phyloP scores from a whole-genome alignment of 2,888 invertebrate species.

The Aleiodes testaceus region DNA sequence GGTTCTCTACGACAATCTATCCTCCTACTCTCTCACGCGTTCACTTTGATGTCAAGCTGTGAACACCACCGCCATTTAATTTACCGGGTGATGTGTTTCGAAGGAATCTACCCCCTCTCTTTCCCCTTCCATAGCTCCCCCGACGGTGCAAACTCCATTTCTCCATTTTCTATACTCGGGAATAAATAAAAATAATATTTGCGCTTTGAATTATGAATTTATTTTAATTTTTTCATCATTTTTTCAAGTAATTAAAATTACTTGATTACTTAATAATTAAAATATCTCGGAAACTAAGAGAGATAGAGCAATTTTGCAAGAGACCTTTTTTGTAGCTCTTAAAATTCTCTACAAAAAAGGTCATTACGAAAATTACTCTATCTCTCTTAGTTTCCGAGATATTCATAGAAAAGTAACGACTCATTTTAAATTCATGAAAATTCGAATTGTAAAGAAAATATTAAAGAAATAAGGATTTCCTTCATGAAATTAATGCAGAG shows the following conservation, averaged over 20 bases:
- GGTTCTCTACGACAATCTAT: constrained; percentile 20
- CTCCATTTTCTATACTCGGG: constrained; percentile 28
- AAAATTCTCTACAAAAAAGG: no score
- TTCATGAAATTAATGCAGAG: not conserved
- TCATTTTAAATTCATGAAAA: no score
- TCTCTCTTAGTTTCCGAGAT: no score
- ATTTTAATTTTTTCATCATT: not conserved
- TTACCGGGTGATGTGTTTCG: constrained; percentile 68
- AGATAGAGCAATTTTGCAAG: no score
- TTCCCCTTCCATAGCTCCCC: constrained; percentile 5
- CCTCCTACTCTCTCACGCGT: constrained; percentile 42
- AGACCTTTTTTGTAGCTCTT: no score
- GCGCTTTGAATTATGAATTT: constrained; percentile 3
- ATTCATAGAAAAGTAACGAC: no score
- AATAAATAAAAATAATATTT: not conserved
- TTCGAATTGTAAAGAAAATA: no score
- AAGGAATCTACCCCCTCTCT: constrained; percentile 59
- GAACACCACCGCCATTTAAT: constrained; percentile 68
- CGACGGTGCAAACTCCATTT: constrained; percentile 34
- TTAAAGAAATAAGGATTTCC: no score
- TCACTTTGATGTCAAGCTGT: constrained; percentile 67
- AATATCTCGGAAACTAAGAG: no score
- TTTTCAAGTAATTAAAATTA: constrained; percentile 12
- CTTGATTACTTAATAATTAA: no score
- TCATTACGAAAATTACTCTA: no score